These are phyloP conservation scores for Orchestes rusci DNA, from an alignment of 2,888 invertebrate genomes.

Conservation along the genomic window DNA sequence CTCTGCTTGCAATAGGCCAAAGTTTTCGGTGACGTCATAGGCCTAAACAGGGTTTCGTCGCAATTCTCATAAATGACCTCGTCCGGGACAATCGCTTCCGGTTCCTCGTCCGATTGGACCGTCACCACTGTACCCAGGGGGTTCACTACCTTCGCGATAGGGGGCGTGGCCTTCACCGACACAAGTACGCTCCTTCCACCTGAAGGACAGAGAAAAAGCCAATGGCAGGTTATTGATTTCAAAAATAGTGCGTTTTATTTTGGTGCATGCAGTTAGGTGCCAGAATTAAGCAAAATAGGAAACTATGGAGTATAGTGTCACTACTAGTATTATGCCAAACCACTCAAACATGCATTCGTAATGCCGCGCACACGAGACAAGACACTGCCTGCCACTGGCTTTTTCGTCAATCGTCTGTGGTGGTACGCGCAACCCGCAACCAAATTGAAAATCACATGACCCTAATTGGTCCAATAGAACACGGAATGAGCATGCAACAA, in stretches of 20 bases:
- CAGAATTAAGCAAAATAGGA: not conserved
- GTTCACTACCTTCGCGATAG: conserved; percentile 65
- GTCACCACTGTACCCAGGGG: conserved; percentile 67
- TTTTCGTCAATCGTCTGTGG: no score
- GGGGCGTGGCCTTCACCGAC: conserved; percentile 29
- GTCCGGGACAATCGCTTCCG: conserved; percentile 29
- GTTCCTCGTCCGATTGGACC: conserved; percentile 43
- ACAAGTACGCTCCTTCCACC: conserved; percentile 50
- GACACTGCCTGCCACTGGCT: conserved; percentile 43
- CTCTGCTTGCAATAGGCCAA: conserved; percentile 30
- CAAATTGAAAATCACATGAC: conserved; percentile 11
- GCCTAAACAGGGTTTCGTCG: conserved; percentile 63
- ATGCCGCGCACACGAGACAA: conserved; percentile 8
- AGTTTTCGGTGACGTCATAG: conserved; percentile 53
- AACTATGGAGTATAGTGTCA: not conserved
- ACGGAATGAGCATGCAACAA: no score
- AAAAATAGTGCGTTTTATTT: conserved; percentile 7
- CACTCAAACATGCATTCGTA: no score
- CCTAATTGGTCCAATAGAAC: no score
- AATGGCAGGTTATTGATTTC: conserved; percentile 69
- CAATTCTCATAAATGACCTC: conserved; percentile 51
- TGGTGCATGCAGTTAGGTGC: not conserved
- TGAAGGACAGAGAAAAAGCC: conserved; percentile 79
- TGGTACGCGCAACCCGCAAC: no score
- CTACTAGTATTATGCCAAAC: no score